These are phyloP conservation scores for Leptopilina myrica DNA, from an alignment of 2,888 invertebrate species.

Conservation along the genomic window DNA sequence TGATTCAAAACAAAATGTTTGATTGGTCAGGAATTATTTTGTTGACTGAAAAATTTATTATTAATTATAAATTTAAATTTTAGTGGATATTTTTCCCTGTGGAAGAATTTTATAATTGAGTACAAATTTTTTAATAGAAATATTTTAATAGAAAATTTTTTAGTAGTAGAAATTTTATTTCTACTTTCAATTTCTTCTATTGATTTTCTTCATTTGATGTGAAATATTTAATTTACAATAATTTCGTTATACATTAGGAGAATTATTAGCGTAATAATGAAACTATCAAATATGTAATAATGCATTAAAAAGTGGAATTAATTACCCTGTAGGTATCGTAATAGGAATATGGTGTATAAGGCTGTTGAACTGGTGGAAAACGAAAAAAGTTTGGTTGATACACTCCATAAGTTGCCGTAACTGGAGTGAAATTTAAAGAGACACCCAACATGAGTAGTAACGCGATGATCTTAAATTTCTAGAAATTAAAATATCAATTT, in stretches of 20 bases:
- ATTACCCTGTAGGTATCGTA: constrained; percentile 19
- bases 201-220: too few relatives aligned
- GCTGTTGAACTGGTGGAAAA: not conserved
- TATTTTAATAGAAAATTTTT: too few relatives aligned
- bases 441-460: not conserved
- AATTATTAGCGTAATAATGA: not conserved
- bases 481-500: not conserved
- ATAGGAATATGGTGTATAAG: constrained; percentile 7
- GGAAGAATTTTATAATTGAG: too few relatives aligned
- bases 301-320: not conserved
- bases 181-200: too few relatives aligned
- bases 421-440: not conserved
- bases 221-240: not conserved
- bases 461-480: constrained; percentile 3
- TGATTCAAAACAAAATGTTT: too few relatives aligned
- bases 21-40: too few relatives aligned
- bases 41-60: too few relatives aligned
- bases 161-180: too few relatives aligned
- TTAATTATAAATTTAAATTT: too few relatives aligned
- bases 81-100: too few relatives aligned
- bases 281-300: not conserved
- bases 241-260: not conserved
- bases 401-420: not conserved
- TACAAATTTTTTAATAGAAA: too few relatives aligned
- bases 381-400: constrained; percentile 9